Evolutionary conservation across 2,113 vertebrate species (phyloP).

Genomic region (Mesoclemmys tuberculata): DNA sequence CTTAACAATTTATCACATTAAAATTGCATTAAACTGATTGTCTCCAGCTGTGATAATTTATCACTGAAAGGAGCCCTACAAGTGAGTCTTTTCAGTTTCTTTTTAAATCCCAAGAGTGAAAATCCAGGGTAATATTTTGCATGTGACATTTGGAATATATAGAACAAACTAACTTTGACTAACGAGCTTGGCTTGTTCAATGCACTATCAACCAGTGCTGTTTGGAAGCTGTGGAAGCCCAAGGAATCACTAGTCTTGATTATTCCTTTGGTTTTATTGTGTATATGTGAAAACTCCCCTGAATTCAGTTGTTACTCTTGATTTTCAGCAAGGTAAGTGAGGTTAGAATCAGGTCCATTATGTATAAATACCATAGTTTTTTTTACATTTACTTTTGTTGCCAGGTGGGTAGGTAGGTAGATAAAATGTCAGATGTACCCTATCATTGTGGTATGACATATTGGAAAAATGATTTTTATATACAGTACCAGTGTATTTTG

Average conservation of each 20-base stretch:
- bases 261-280: fast-evolving
- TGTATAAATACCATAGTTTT: background rate
- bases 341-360: background rate
- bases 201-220: background rate
- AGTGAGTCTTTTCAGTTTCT: background rate
- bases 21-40: slow-evolving; percentile 71
- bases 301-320: background rate
- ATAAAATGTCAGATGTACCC: background rate
- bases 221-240: background rate
- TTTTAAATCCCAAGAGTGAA: background rate
- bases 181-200: fast-evolving
- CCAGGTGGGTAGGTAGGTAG: background rate
- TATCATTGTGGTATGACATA: background rate
- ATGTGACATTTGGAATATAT: background rate
- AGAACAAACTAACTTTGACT: background rate
- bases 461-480: fast-evolving
- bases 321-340: background rate
- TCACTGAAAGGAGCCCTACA: slow-evolving; percentile 45
- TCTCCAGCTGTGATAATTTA: slow-evolving; percentile 64
- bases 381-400: background rate
- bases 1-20: slow-evolving; percentile 74
- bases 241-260: fast-evolving
- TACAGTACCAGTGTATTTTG: background rate
- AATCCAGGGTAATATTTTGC: background rate
- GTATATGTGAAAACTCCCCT: background rate